Conservation (phyloP, 2,797 vertebrate species). For the Tamandua tetradactyla region DNA sequence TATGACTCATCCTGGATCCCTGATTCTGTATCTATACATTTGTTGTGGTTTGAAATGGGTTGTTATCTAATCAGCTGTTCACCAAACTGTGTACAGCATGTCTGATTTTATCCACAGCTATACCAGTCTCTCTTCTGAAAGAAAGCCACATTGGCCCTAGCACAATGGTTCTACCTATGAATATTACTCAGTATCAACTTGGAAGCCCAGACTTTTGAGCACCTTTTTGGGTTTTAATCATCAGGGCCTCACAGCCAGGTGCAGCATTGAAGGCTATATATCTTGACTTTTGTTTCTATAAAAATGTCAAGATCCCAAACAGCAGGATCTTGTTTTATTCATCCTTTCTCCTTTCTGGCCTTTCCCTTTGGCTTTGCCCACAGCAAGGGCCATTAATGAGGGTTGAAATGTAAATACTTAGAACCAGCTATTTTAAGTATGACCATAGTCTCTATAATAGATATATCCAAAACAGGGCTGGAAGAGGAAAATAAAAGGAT, state of each 20-base stretch:
- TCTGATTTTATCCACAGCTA: neutral
- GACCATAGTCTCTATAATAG: neutral
- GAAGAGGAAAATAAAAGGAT: conserved; percentile 38
- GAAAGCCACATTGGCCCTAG: neutral
- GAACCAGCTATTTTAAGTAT: conserved; percentile 17
- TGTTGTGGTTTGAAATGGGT: neutral
- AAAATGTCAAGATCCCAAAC: neutral
- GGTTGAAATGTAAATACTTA: neutral
- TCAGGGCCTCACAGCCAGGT: neutral
- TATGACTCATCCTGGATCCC: neutral
- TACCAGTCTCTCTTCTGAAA: neutral
- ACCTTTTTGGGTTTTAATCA: neutral
- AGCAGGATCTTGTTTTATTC: neutral
- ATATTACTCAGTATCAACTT: neutral
- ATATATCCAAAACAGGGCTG: neutral
- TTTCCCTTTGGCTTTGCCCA: neutral
- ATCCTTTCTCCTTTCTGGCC: neutral
- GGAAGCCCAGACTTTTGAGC: neutral
- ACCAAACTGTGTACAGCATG: neutral
- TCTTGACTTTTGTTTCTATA: neutral
- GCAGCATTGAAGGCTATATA: neutral
- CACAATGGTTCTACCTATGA: neutral
- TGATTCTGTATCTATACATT: neutral
- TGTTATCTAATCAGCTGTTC: neutral
- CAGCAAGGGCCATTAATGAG: neutral